These are phyloP conservation scores for Melanostoma mellinum DNA, from an alignment of 2,888 invertebrate genomes.

Conservation along the genomic window DNA sequence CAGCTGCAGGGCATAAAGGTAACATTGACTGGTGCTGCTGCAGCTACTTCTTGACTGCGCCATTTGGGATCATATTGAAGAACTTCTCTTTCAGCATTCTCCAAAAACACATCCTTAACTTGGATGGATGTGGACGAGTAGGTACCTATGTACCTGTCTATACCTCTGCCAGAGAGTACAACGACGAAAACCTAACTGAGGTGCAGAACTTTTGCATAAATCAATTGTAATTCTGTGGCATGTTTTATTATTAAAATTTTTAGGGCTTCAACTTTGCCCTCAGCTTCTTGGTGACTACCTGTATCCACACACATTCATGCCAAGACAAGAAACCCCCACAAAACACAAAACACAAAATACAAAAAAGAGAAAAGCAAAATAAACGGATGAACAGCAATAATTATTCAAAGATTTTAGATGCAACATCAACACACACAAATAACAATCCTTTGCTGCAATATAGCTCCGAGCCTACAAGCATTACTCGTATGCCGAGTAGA, in stretches of 20 bases:
- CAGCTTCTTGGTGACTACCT: conserved; percentile 19
- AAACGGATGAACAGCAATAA: conserved; percentile 64
- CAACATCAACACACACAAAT: conserved; percentile 57
- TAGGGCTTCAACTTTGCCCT: conserved; percentile 63
- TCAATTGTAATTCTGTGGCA: conserved; percentile 72
- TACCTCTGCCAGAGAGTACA: neutral
- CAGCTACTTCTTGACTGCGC: conserved; percentile 43
- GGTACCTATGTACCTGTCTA: neutral
- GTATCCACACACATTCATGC: neutral
- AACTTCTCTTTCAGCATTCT: conserved; percentile 18
- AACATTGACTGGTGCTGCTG: conserved; percentile 59
- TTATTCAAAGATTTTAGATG: conserved; percentile 68
- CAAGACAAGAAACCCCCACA: conserved; percentile 14
- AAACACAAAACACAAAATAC: neutral
- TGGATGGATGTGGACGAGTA: neutral
- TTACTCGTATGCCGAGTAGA: conserved; percentile 42
- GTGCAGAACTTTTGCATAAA: conserved; percentile 73
- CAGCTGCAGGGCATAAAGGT: conserved; percentile 70
- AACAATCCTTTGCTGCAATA: conserved; percentile 67
- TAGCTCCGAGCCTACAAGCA: conserved; percentile 71
- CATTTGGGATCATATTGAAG: conserved; percentile 42
- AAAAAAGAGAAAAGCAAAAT: neutral
- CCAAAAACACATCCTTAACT: conserved; percentile 9
- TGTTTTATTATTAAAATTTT: conserved; percentile 73
- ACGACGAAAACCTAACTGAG: conserved; percentile 36